Evolutionary conservation across 2,888 invertebrate genomes (phyloP).

Genomic region (Mechanitis messenoides): DNA sequence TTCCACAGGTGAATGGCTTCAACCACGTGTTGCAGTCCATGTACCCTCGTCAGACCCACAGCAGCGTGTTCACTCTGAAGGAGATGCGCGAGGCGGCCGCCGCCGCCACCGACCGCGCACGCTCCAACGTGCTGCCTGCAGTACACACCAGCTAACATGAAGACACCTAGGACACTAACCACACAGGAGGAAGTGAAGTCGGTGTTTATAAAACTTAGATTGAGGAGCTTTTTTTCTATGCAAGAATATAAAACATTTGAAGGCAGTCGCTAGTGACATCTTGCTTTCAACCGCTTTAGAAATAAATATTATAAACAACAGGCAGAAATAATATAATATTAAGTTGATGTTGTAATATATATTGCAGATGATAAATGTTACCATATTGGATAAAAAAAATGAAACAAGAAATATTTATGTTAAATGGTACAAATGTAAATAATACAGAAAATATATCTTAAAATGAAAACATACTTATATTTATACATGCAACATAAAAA

Average conservation of each 20-base stretch:
- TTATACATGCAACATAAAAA: not conserved
- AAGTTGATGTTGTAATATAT: not conserved
- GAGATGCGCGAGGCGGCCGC: slow-evolving; percentile 87
- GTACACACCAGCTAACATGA: slow-evolving; percentile 64
- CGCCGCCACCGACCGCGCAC: slow-evolving; percentile 88
- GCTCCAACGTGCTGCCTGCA: slow-evolving; percentile 74
- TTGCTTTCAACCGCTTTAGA: too few relatives aligned
- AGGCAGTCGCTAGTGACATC: too few relatives aligned
- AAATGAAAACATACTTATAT: not conserved
- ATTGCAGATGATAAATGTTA: not conserved
- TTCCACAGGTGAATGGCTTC: slow-evolving; percentile 82
- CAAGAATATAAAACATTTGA: too few relatives aligned
- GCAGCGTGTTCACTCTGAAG: slow-evolving; percentile 50
- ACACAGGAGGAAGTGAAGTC: too few relatives aligned
- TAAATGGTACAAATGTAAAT: not conserved
- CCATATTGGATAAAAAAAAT: not conserved
- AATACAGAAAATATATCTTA: not conserved
- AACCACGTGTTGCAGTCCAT: slow-evolving; percentile 86
- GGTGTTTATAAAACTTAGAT: too few relatives aligned
- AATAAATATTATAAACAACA: too few relatives aligned
- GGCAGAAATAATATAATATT: too few relatives aligned
- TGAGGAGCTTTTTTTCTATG: too few relatives aligned
- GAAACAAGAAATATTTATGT: not conserved
- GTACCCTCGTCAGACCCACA: slow-evolving; percentile 57
- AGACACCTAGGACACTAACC: slow-evolving; percentile 11